Evolutionary conservation across 2,888 invertebrate genomes (phyloP), one percentile per base, ranked within the genome.

Genomic region (Drosophila formosana): DNA sequence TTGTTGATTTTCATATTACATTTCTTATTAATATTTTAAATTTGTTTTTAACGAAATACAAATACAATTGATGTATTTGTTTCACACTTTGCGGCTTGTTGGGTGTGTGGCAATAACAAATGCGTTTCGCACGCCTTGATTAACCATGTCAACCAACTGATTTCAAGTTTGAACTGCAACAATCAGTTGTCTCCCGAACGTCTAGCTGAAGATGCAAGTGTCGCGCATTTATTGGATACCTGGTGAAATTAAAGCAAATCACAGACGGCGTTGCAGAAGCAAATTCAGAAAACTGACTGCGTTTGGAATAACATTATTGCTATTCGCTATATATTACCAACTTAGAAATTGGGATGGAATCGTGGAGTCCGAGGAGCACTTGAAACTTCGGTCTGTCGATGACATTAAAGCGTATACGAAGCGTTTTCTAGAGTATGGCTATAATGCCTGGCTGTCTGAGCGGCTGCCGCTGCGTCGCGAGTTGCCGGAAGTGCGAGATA

Each of bases 391-490:
- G 6, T 30, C 70, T 0, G 1, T 3, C 0, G 2, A 2, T 23
- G 65, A 75, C 8, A 9, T 61, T 2, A 30, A 0, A 5, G 53
- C 23, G 2, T 75, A 63, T n/a, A n/a, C 11, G n/a, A 37, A 37
- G 5, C 37, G 11, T 5, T 72, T 70, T 51, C n/a, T 57, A 32
- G 39, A 62, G n/a, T 50, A 58, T 49, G 81, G 83, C 26, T 83
- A 81, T 56, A 83, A 82, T 73, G 76, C 71, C 45, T 66, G 74
- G 77, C 63, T 82, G 37, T 77, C 81, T 0, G 74, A 84, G 25
- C 66, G 69, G 23, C 67, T 86, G 26, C 72, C 83, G 0, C 11
- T 82, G 63, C 46, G 60, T 0, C 61, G 63, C 3, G 6, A 25
- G 6, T 25, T 76, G 41, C 61, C 56, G 11, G 65, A 76, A 18